Base-by-base conservation (phyloP, 2,113 vertebrate genomes). In the Etheostoma spectabile region DNA sequence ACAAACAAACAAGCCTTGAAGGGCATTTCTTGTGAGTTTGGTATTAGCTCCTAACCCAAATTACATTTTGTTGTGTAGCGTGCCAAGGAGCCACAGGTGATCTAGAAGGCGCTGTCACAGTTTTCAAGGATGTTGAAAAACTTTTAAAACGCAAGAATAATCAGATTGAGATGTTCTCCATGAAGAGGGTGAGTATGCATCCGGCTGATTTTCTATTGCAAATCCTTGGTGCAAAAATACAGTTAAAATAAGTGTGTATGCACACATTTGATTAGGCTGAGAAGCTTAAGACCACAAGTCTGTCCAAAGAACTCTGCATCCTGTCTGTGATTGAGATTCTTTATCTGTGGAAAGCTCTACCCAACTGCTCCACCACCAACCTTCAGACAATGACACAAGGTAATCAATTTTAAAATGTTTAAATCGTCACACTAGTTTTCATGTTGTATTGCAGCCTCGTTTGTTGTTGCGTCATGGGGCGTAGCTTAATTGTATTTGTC, bases 101-200 rank as follows among this genome's bases (percentile, higher is more conserved):
- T 48, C 91, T 96, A 83, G 94, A 62, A 2, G 96, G 96, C 35
- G 97, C 97, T 5, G 89, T 96, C 46, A 73, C 80, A 1, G 96
- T 97, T 27, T 97, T 99, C 83, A 97, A 95, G 82, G 97, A 99
- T 19, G 97, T 98, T 57, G 96, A 97, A 89, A 97, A 88, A 83
- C 96, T 98, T 74, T 97, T 97, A 91, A 98, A 97, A 90, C 96
- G 97, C 86, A 98, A 97, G 90, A 98, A 97, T 85, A 99, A 99
- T 90, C 97, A 98, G 90, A 99, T 99, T 7, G 97, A 99, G 77
- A 93, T 97, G 67, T 99, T 98, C 90, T 97, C 97, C 2, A 94
- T 96, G 84, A 97, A 97, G 93, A 97, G 96, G 96, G 97, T 98
- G 89, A 56, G 95, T 74, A 2, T 51, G 8, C 6, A 21, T 33